Conservation (phyloP, 2,888 invertebrate genomes). For the Barypeithes pellucidus region DNA sequence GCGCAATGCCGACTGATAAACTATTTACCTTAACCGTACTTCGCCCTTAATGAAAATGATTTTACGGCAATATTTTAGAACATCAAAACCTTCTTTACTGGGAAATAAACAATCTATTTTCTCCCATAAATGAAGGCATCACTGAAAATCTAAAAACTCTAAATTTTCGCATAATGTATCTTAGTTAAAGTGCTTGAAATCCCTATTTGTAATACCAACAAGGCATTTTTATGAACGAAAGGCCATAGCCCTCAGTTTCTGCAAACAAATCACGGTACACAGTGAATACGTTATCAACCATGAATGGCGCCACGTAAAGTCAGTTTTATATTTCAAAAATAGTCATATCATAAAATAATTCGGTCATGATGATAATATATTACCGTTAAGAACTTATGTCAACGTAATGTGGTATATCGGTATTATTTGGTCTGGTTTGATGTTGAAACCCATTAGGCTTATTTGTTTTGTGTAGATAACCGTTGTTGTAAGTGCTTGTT, state of each 20-base stretch:
- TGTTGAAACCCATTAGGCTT: slow-evolving; percentile 13
- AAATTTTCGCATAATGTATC: too few relatives aligned
- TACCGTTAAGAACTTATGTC: slow-evolving; percentile 33
- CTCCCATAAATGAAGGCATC: too few relatives aligned
- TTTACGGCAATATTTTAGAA: too few relatives aligned
- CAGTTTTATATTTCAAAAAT: slow-evolving; percentile 36
- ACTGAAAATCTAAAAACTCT: too few relatives aligned
- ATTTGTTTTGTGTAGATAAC: slow-evolving; percentile 28
- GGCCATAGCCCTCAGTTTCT: neutral
- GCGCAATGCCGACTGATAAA: too few relatives aligned
- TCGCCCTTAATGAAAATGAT: too few relatives aligned
- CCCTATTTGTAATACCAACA: too few relatives aligned
- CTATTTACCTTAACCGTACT: too few relatives aligned
- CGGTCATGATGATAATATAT: slow-evolving; percentile 33
- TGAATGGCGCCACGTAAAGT: slow-evolving; percentile 33
- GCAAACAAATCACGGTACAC: slow-evolving; percentile 16
- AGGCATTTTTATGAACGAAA: neutral
- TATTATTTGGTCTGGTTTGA: slow-evolving; percentile 27
- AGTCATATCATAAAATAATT: slow-evolving; percentile 30
- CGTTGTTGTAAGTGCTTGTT: slow-evolving; percentile 7
- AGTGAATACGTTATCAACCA: slow-evolving; percentile 23
- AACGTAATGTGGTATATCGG: slow-evolving; percentile 20
- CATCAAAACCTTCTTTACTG: too few relatives aligned
- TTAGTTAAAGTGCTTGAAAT: too few relatives aligned
- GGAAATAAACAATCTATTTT: too few relatives aligned